Percentiles rank a stretch among this genome's conserved stretches.
These are phyloP conservation scores for Chiridota heheva DNA, from an alignment of 35 echinoderm and acorn worm genomes.

Conservation along the genomic window DNA sequence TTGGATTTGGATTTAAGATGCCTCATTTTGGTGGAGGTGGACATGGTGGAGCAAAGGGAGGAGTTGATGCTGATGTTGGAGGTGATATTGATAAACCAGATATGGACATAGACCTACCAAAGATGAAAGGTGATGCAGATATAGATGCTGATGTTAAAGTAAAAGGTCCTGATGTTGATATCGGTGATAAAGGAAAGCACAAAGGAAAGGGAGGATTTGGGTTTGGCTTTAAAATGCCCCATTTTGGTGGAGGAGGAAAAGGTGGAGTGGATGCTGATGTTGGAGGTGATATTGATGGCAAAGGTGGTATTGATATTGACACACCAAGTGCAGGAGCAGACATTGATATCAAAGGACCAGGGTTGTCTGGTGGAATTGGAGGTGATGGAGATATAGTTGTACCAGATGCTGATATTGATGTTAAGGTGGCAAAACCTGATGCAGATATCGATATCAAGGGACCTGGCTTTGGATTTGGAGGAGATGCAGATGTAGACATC, in stretches of 20 bases:
- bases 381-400: slow-evolving; percentile 41
- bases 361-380: slow-evolving; percentile 25
- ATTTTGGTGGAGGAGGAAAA: slow-evolving; percentile 16
- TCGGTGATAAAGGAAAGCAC: not conserved
- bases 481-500: slow-evolving; percentile 34
- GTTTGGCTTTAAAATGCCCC: slow-evolving; percentile 33
- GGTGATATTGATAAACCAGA: too few species aligned
- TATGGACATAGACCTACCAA: too few species aligned
- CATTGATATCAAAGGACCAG: slow-evolving; percentile 13
- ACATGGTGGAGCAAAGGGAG: too few species aligned
- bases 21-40: too few species aligned
- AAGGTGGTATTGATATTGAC: slow-evolving; percentile 40
- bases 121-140: slow-evolving; percentile 19
- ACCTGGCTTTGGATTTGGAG: slow-evolving; percentile 26
- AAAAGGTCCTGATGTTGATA: slow-evolving; percentile 2
- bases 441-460: slow-evolving; percentile 27
- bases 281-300: slow-evolving; percentile 24
- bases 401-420: slow-evolving; percentile 40
- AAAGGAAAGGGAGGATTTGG: slow-evolving; percentile 47
- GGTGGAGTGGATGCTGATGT: slow-evolving; percentile 33
- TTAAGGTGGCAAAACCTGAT: slow-evolving; percentile 46
- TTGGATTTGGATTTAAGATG: too few species aligned
- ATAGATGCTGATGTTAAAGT: not conserved
- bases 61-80: too few species aligned
- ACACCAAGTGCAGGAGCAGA: slow-evolving; percentile 27